Evolutionary conservation across 2,888 invertebrate species (phyloP).

Genomic region (Chrysolina oricalcia): DNA sequence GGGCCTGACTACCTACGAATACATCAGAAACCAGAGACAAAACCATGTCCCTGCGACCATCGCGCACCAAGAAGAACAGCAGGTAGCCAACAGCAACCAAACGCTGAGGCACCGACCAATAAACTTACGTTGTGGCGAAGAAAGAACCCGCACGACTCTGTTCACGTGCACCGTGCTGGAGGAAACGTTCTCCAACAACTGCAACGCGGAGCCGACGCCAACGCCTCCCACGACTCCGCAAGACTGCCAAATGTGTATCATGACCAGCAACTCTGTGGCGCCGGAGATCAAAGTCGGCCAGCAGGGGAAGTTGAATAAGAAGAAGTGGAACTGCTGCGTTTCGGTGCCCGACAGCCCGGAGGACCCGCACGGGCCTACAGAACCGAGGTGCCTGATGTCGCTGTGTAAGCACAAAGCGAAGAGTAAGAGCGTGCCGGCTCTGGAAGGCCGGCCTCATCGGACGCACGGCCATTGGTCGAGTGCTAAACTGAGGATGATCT

Average conservation of each 20-base stretch:
- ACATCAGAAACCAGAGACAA: constrained; percentile 78
- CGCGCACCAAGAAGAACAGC: constrained; percentile 48
- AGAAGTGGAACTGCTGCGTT: constrained; percentile 77
- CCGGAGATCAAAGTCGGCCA: constrained; percentile 56
- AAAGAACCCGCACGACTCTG: constrained; percentile 62
- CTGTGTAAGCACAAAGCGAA: constrained; percentile 68
- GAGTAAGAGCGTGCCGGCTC: constrained; percentile 59
- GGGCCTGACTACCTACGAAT: constrained; percentile 93
- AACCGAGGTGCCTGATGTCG: constrained; percentile 68
- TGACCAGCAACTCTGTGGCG: constrained; percentile 62
- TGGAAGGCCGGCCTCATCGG: constrained; percentile 63
- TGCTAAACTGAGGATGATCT: constrained; percentile 69
- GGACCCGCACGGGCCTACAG: constrained; percentile 72
- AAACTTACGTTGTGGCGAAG: constrained; percentile 54
- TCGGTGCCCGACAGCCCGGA: constrained; percentile 77
- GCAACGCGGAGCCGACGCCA: constrained; percentile 70
- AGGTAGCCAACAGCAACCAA: constrained; percentile 57
- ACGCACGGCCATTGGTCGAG: constrained; percentile 70
- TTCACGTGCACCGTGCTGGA: constrained; percentile 74
- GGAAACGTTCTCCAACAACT: constrained; percentile 67
- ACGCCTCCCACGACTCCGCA: constrained; percentile 70
- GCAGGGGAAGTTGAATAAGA: constrained; percentile 67
- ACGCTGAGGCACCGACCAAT: constrained; percentile 55
- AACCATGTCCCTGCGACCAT: constrained; percentile 60
- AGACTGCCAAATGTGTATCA: constrained; percentile 68